phyloP scores from a whole-genome alignment of 2,888 invertebrate genomes.

The Corbicula japonica region DNA sequence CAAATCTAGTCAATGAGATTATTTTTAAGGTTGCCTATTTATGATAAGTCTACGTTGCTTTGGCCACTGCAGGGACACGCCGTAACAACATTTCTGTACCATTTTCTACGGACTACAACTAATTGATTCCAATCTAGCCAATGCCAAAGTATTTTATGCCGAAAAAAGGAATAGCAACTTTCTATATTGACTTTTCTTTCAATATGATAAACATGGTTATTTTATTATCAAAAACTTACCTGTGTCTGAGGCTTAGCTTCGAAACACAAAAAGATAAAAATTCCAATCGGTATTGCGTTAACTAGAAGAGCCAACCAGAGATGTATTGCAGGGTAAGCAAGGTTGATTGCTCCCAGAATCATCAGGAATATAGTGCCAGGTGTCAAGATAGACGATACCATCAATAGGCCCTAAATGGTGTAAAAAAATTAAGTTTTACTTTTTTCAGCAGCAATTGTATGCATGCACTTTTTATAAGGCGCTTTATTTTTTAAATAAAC shows the following conservation, averaged over 20 bases:
- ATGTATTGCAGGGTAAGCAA: constrained; percentile 88
- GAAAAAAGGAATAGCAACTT: background rate
- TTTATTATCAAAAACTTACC: constrained; percentile 88
- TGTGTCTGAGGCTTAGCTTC: constrained; percentile 88
- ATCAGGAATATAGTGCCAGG: constrained; percentile 92
- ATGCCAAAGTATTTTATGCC: background rate
- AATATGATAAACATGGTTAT: background rate
- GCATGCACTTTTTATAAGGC: too few species aligned
- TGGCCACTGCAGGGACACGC: too few species aligned
- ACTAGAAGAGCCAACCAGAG: constrained; percentile 87
- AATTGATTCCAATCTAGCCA: too few species aligned
- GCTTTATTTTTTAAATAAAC: too few species aligned
- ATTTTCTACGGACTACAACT: too few species aligned
- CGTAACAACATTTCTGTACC: too few species aligned
- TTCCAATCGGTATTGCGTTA: constrained; percentile 78
- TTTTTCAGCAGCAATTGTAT: too few species aligned
- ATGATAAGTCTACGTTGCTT: too few species aligned
- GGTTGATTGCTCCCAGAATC: constrained; percentile 89
- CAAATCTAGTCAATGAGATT: too few species aligned
- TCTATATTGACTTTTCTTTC: background rate
- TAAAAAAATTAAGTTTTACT: too few species aligned
- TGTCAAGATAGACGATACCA: constrained; percentile 95
- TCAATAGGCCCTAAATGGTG: constrained; percentile 73
- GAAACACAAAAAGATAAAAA: constrained; percentile 81
- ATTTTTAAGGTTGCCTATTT: too few species aligned